phyloP scores from a whole-genome alignment of 1,140 invertebrate genomes.

The Sminthurinus signatus region DNA sequence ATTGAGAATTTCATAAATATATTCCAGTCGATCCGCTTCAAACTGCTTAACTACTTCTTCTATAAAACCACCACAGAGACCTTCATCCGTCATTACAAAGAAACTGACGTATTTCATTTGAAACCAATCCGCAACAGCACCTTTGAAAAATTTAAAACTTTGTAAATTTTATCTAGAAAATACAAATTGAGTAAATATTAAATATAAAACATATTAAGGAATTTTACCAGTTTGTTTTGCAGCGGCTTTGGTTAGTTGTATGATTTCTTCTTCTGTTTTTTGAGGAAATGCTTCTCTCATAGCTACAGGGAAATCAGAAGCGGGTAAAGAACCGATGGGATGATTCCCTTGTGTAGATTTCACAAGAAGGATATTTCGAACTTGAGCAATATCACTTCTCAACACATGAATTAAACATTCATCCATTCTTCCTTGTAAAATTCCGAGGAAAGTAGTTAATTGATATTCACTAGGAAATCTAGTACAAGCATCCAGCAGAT shows the following conservation, averaged over 20 bases:
- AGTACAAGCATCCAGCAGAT: conserved; percentile 19
- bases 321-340: conserved; percentile 3
- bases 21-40: conserved; percentile 11
- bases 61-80: conserved; percentile 18
- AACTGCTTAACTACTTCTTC: conserved; percentile 19
- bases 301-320: background rate
- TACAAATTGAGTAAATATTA: too few species aligned
- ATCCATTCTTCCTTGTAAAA: conserved; percentile 15
- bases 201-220: too few species aligned
- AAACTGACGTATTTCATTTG: conserved; percentile 11
- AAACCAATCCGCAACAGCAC: conserved; percentile 8
- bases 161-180: too few species aligned
- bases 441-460: conserved; percentile 10
- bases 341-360: conserved; percentile 10
- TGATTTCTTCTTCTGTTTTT: conserved; percentile 17
- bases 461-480: background rate
- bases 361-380: conserved; percentile 14
- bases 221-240: conserved; percentile 19
- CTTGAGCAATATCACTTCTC: conserved; percentile 2
- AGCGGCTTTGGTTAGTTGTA: conserved; percentile 1
- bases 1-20: conserved; percentile 16
- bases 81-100: conserved; percentile 27
- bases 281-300: conserved; percentile 10
- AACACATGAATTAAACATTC: conserved; percentile 23
- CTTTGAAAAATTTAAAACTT: too few species aligned